These are phyloP conservation scores for Neoascia interrupta DNA, from an alignment of 2,888 invertebrate genomes.

Conservation along the genomic window DNA sequence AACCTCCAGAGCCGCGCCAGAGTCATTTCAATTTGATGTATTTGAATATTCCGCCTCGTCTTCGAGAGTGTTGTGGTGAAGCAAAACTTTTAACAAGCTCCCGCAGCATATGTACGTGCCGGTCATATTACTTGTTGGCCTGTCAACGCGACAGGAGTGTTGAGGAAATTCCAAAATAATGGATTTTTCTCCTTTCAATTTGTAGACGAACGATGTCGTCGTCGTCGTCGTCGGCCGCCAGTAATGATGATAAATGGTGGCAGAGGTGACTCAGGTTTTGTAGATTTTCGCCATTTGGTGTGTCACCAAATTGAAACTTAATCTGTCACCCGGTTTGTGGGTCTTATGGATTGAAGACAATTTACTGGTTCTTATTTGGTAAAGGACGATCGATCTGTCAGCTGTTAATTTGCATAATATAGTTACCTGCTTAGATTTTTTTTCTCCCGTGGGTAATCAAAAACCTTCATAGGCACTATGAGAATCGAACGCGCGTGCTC, in stretches of 20 bases:
- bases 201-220: slow-evolving; percentile 12
- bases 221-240: too few species aligned
- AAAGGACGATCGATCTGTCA: too few species aligned
- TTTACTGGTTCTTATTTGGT: too few species aligned
- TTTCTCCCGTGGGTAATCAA: too few species aligned
- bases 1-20: slow-evolving; percentile 8
- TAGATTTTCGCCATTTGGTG: slow-evolving; percentile 11
- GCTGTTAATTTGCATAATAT: too few species aligned
- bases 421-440: too few species aligned
- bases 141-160: slow-evolving; percentile 4
- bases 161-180: slow-evolving; percentile 19
- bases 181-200: slow-evolving; percentile 38
- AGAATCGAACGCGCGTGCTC: too few species aligned
- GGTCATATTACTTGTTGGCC: slow-evolving; percentile 48
- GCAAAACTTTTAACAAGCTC: slow-evolving; percentile 66
- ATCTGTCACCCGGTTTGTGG: too few species aligned
- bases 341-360: too few species aligned
- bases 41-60: slow-evolving; percentile 66
- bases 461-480: too few species aligned
- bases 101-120: slow-evolving; percentile 54
- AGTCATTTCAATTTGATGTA: slow-evolving; percentile 49
- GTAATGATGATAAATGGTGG: slow-evolving; percentile 41
- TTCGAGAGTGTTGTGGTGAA: slow-evolving; percentile 9
- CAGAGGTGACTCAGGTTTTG: slow-evolving; percentile 22
- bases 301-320: slow-evolving; percentile 40